These are phyloP conservation scores for Manis pentadactyla DNA, from an alignment of 2,797 vertebrate genomes.

Conservation along the genomic window DNA sequence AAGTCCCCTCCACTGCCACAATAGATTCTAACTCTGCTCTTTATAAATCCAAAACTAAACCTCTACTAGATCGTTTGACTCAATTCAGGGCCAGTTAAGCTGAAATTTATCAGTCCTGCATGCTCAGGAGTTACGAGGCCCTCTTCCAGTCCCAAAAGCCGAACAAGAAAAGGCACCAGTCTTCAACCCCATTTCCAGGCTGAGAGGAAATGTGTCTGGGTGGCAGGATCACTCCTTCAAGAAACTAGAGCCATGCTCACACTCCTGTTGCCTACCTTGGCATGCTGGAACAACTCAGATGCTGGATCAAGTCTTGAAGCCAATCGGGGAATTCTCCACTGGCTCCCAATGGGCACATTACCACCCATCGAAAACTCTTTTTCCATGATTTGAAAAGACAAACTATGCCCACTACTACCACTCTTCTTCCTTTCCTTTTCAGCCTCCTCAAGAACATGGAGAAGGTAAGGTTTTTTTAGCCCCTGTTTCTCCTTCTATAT, in stretches of 20 bases:
- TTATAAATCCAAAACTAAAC: conserved; percentile 15
- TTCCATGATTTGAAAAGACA: not conserved
- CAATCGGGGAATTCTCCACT: conserved; percentile 63
- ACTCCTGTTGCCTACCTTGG: conserved; percentile 67
- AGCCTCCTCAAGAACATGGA: not conserved
- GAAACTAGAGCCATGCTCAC: conserved; percentile 42
- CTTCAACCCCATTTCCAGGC: not conserved
- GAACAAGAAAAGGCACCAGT: not conserved
- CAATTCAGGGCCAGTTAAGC: not conserved
- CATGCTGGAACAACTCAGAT: conserved; percentile 56
- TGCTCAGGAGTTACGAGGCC: not conserved
- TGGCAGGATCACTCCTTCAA: not conserved
- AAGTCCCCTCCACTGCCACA: not conserved
- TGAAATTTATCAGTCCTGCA: conserved; percentile 31
- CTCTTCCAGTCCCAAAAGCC: conserved; percentile 10
- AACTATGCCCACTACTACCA: not conserved
- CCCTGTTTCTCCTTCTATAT: not conserved
- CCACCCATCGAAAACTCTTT: not conserved
- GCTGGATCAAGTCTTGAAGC: conserved; percentile 55
- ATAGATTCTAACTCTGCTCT: conserved; percentile 23
- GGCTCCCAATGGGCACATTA: not conserved
- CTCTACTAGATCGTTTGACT: not conserved
- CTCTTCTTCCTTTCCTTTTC: not conserved
- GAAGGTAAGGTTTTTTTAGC: not conserved
- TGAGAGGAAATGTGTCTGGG: not conserved